Evolutionary conservation across 2,113 vertebrate genomes (phyloP), one percentile per base, ranked within the genome.

Genomic region (Mus pahari): DNA sequence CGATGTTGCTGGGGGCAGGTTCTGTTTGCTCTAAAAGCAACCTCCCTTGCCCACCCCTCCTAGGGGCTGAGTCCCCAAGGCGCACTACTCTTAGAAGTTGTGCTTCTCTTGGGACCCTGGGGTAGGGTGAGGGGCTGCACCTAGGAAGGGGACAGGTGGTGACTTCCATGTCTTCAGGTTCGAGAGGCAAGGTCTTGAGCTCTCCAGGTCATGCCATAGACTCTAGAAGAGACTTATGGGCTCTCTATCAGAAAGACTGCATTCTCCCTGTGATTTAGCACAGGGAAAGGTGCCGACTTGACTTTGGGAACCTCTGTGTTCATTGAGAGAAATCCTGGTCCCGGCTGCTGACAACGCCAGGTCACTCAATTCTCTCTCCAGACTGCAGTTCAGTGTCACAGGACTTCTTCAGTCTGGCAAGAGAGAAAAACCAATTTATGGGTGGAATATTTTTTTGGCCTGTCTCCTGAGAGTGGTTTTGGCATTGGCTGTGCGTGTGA

Each of bases 131-230:
- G 73, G 83, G n/a, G 33, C 2, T 3, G 8, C 5, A 5, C n/a
- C 73, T 14, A 50, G 22, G 19, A 50, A 20, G 10, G 7, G 48
- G 1, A 7, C 0, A 31, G 1, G 13, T 12, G 24, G 24, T 17
- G 77, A 20, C 22, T 66, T 75, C 71, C 39, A 0, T 0, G 3
- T 0, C 0, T 55, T 26, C 7, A 0, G n/a, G 53, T 53, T 73
- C 3, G 1, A 19, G 39, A 62, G 16, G 5, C 1, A 19, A 10
- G 22, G 1, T 13, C 14, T 39, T 3, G 28, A 24, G 33, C 33
- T 24, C 71, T 50, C 53, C 24, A 73, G 64, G 42, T 14, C 53
- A 0, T 1, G 17, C 68, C 0, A 2, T 19, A 22, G 33, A 0
- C 0, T 28, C 55, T 2, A 48, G 2, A 45, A 5, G 70, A 7